A percentile compares a stretch with the other conserved stretches of the same genome.
Conservation (phyloP, 2,888 invertebrate genomes). For the Cenopis cana region DNA sequence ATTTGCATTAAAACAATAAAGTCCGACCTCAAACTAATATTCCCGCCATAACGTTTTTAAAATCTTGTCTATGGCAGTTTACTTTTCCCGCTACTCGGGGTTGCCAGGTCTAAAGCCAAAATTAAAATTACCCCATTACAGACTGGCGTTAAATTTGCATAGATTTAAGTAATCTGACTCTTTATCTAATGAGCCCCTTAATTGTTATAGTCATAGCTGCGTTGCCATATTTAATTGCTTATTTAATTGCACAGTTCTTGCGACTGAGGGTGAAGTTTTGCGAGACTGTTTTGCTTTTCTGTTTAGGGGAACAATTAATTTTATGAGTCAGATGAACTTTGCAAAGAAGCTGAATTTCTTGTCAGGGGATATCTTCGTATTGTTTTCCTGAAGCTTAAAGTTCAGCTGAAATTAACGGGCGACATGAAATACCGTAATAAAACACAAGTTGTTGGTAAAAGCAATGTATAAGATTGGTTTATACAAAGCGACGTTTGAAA, state of each 20-base stretch:
- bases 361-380: not conserved
- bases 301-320: conserved; percentile 25
- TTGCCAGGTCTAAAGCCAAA: conserved; percentile 57
- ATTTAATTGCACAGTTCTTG: conserved; percentile 55
- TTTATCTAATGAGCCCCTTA: conserved; percentile 50
- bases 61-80: conserved; percentile 32
- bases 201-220: conserved; percentile 64
- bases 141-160: conserved; percentile 63
- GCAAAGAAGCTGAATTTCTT: conserved; percentile 10
- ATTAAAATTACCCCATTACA: conserved; percentile 65
- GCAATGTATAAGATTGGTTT: not conserved
- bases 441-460: not conserved
- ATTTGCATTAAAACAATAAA: conserved; percentile 1
- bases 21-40: conserved; percentile 44
- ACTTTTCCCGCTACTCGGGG: conserved; percentile 47
- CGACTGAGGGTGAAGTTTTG: conserved; percentile 28
- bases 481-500: not conserved
- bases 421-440: not conserved
- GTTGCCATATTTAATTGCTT: conserved; percentile 63
- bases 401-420: not conserved
- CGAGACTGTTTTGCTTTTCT: conserved; percentile 30
- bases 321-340: conserved; percentile 9
- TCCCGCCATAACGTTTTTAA: conserved; percentile 40
- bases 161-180: conserved; percentile 68
- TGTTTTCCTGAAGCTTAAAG: not conserved